Evolutionary conservation across 1,140 invertebrate species (phyloP), one percentile per base, ranked within the genome.

Genomic region (Pteromalus puparum): DNA sequence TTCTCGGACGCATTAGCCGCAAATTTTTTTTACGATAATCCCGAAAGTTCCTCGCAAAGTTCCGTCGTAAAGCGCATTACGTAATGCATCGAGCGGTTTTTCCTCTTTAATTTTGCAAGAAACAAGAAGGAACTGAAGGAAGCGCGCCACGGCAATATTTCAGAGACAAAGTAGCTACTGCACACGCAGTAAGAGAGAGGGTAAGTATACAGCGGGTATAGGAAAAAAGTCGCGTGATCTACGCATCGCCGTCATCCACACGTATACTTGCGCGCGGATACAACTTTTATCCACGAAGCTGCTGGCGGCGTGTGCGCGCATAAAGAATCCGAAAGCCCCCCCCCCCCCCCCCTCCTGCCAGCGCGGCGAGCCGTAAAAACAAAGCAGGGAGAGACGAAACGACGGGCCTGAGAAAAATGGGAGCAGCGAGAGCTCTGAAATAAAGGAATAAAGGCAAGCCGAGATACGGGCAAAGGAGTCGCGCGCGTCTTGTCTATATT

Each of bases 61-160:
- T 76, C n/a, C 26, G 2, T 2, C 53, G 76, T 65, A 72, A 72
- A 72, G 13, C 68, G 26, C 26, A 34, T 72, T 72, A 30, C 0
- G 76, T 76, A 53, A 26, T 48, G 42, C 74, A 34, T 72, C 74
- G n/a, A 28, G 76, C 76, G 76, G 21, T 78, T 61, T 78, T 78
- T 78, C 48, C 76, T 78, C 76, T 78, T 78, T 78, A 78, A 78
- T 78, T 78, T 78, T 61, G 18, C 74, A 26, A 30, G 15, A n/a
- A 61, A 61, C 15, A 61, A 61, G 53, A n/a, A 61, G 18, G 53
- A n/a, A 61, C 21, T 9, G 53, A n/a, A 61, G 18, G 53, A n/a
- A 61, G 53, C 21, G 24, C 30, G 24, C 30, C 30, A 18, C 28
- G 24, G 10, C 73, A 75, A 75, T 75, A 48, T 75, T 75, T 75